A percentile compares a stretch with the other conserved stretches of the same genome.
These are phyloP conservation scores for Meandrusa payeni DNA, from an alignment of 2,888 invertebrate genomes.

Conservation along the genomic window DNA sequence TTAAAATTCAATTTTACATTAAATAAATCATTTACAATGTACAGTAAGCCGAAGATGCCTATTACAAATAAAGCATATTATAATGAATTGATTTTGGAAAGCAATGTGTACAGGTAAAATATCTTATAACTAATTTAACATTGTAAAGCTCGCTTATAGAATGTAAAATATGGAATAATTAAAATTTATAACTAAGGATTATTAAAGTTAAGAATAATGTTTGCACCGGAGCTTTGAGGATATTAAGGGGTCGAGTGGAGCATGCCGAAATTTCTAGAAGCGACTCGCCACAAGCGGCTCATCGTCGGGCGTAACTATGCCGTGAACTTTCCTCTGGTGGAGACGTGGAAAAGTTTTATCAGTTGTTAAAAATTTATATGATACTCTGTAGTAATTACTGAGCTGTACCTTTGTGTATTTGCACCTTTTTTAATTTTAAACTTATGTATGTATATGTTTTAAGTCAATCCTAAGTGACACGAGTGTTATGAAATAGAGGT, in stretches of 20 bases:
- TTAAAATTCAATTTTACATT: too few species aligned
- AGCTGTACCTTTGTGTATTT: too few species aligned
- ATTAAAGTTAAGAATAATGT: slow-evolving; percentile 14
- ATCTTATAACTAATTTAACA: too few species aligned
- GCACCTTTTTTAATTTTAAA: too few species aligned
- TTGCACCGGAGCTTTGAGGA: slow-evolving; percentile 11
- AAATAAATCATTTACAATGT: too few species aligned
- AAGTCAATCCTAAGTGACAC: too few species aligned
- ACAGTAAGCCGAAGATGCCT: too few species aligned
- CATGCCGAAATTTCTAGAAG: slow-evolving; percentile 2
- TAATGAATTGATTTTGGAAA: too few species aligned
- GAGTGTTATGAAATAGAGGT: too few species aligned
- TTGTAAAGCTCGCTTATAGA: not conserved
- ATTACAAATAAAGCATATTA: too few species aligned
- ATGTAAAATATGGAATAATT: slow-evolving; percentile 9
- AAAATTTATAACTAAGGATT: slow-evolving; percentile 12
- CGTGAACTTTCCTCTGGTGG: not conserved
- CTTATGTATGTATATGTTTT: too few species aligned
- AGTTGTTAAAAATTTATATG: not conserved
- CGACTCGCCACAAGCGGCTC: not conserved
- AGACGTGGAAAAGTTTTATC: not conserved
- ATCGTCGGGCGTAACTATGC: not conserved
- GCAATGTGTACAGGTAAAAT: too few species aligned
- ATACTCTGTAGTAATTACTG: not conserved
- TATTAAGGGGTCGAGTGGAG: slow-evolving; percentile 9